Base-by-base conservation (phyloP, 2,113 vertebrate genomes). In the Polypterus senegalus region DNA sequence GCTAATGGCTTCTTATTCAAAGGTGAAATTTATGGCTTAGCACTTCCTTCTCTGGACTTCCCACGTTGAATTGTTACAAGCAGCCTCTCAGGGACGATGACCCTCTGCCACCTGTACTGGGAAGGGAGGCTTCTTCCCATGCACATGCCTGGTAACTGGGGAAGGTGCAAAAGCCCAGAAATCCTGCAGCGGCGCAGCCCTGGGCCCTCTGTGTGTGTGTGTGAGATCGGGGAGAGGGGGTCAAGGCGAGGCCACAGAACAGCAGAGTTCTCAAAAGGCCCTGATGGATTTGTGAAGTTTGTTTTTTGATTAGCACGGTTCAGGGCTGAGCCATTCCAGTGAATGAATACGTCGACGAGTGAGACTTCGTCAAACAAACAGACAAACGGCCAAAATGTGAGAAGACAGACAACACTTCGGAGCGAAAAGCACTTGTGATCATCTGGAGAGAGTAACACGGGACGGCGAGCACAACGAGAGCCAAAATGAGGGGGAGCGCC, bases 31-130 rank as follows among this genome's bases (percentile, higher is more conserved):
- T 86, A 85, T 86, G 79, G 77, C 77, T 78, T 68, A 77, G 67
- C 78, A 80, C 78, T 86, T 84, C 81, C 83, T 83, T 76, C 76
- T 57, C 65, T 71, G 76, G 85, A 87, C 85, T 86, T 81, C 83
- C 83, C 85, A 87, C 82, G 83, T 85, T 82, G 84, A 62, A 44
- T 77, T 71, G 47, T 58, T 49, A 68, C 5, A 74, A 70, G 70
- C 72, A 78, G 73, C 68, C 69, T 66, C 65, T 59, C 70, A 75
- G 78, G 71, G 54, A 52, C 72, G 67, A 48, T 67, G 49, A 5
- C 63, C 51, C 51, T 52, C 7, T 4, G 10, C 51, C 7, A 8
- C 51, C 51, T 8, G 66, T 71, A 54, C 69, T 73, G 71, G 61
- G 60, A 72, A 66, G 63, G 57, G 1, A 6, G 10, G 44, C 27